Evolutionary conservation across 2,113 vertebrate species (phyloP), one percentile per base, ranked within the genome.

Genomic region (Erythrolamprus reginae): DNA sequence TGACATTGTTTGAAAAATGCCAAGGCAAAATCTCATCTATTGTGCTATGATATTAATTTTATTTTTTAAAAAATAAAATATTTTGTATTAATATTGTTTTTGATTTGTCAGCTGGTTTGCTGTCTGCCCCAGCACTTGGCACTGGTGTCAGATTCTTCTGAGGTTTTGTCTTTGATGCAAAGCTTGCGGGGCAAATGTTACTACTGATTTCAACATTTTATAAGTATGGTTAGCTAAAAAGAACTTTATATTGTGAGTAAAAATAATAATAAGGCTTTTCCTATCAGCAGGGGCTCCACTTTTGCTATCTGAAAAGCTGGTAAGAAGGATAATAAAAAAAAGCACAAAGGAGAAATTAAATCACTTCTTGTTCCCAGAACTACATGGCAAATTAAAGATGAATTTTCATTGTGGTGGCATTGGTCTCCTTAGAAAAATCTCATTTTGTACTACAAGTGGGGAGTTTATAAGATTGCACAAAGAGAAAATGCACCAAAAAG

Each of bases 191-290:
- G 83, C 45, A 88, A 56, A 48, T 50, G 13, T 61, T 48, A 88
- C 52, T 58, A 83, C 70, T 47, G 84, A 51, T 90, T 90, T 87
- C 61, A 45, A 87, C 61, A 82, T 50, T 87, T 90, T 90, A 90
- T 52, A 90, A 77, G 84, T 51, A 77, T 3, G 21, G 58, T 53
- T 83, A 53, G 86, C 70, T 83, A 56, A 38, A 88, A 88, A 53
- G 70, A 88, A 88, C 87, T 87, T 88, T 91, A 50, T 91, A 50
- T 58, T 10, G 42, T 58, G 70, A 58, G 52, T 56, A 88, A 88
- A 83, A 58, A n/a, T n/a, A 28, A 88, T 91, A 91, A 91, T 88
- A 45, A 87, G 52, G 56, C 70, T 88, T 91, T 91, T 91, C 52
- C 86, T 91, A 91, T 83, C 70, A 38, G 45, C 90, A 83, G 90